phyloP scores from a whole-genome alignment of 2,113 vertebrate genomes.

The Ctenomys sociabilis region DNA sequence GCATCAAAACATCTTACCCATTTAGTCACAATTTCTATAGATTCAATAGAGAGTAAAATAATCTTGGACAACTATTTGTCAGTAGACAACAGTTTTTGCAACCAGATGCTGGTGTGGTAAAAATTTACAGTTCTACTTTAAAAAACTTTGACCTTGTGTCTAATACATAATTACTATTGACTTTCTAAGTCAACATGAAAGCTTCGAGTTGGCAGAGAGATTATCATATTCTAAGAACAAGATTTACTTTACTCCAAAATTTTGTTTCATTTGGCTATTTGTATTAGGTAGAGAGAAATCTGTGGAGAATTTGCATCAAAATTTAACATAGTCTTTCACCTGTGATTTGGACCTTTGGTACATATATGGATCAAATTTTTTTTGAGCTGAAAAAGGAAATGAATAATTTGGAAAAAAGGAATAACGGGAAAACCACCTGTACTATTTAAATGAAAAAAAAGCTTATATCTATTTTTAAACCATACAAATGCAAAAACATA shows the following conservation, averaged over 20 bases:
- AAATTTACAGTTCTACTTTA: neutral
- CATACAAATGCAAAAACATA: conserved; percentile 39
- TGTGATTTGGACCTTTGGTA: neutral
- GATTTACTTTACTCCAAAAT: neutral
- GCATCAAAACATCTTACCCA: neutral
- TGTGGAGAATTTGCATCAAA: neutral
- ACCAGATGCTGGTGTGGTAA: neutral
- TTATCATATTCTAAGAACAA: neutral
- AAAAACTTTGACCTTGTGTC: neutral
- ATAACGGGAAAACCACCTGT: conserved; percentile 40
- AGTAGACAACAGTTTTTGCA: conserved; percentile 16
- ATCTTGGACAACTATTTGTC: neutral
- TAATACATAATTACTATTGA: neutral
- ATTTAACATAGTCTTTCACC: conserved; percentile 29
- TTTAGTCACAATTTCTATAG: neutral
- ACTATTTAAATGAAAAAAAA: conserved; percentile 31
- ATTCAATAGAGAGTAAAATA: neutral
- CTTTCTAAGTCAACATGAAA: neutral
- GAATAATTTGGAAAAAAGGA: neutral
- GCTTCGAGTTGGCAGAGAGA: neutral
- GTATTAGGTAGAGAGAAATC: neutral
- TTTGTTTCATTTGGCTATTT: conserved; percentile 26
- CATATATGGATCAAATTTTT: neutral
- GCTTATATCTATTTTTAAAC: conserved; percentile 59
- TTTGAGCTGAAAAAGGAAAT: conserved; percentile 31